phyloP scores from a whole-genome alignment of 2,797 vertebrate genomes.

The Cynopterus sphinx region DNA sequence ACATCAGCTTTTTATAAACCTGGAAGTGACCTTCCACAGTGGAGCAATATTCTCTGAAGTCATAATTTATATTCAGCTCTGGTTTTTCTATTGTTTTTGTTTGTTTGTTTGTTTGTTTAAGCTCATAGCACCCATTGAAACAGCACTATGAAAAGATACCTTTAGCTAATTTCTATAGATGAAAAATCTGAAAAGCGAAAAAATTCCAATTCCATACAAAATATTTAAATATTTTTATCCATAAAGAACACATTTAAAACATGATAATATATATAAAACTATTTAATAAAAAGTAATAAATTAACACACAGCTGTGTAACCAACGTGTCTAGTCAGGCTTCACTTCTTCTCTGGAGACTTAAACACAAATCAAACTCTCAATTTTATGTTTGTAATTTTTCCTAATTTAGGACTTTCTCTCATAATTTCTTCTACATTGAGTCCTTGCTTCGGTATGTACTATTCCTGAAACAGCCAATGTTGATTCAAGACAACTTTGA shows the following conservation, averaged over 20 bases:
- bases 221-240: not conserved
- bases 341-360: not conserved
- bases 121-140: not conserved
- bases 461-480: not conserved
- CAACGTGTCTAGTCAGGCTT: not conserved
- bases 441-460: not conserved
- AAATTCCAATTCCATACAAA: not conserved
- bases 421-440: not conserved
- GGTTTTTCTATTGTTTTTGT: no score
- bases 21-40: not conserved
- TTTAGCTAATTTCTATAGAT: not conserved
- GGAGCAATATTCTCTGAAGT: not conserved
- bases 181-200: not conserved
- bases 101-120: not conserved
- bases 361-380: not conserved
- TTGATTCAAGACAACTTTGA: not conserved
- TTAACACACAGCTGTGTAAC: not conserved
- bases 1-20: not conserved
- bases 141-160: not conserved
- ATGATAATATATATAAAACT: not conserved
- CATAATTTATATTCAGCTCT: not conserved
- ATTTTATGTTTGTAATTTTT: not conserved
- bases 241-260: not conserved
- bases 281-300: not conserved
- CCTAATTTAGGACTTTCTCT: not conserved